Evolutionary conservation across 2,888 invertebrate species (phyloP), one percentile per base, ranked within the genome.

Genomic region (Drosophila sordidula): DNA sequence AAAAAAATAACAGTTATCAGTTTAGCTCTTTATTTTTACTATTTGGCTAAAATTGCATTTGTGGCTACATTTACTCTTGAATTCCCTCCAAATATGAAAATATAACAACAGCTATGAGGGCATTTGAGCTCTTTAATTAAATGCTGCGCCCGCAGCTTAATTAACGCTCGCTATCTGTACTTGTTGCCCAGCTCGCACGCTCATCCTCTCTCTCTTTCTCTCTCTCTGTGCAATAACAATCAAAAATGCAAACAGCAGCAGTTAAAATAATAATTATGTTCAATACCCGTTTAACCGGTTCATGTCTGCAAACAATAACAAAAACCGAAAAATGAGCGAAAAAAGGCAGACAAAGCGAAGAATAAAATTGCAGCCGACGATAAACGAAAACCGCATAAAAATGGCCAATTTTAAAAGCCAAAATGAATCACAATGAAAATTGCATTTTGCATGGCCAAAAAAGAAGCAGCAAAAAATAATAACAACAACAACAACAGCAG

Each of bases 351-450:
- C 41, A 55, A 9, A 44, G 16, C 12, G 45, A 39, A 68, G 36
- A 62, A 50, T 22, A 25, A 47, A 56, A 44, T 32, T 49, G 69
- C 57, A 64, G 62, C 44, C 55, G 46, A 9, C 18, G 11, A 44
- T 6, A 45, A 29, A 38, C 11, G 32, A 25, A 50, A 49, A 50
- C 49, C 39, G 34, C 38, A 64, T 45, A 63, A 74, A 74, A 58
- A 55, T 62, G 54, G 55, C 50, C 77, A 71, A 77, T 72, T 66
- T 66, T 66, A 47, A 58, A 44, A 67, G 66, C 57, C 62, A 52
- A 77, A 68, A 75, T 75, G 75, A 75, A 77, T 75, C 75, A 75
- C 68, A 77, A 77, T 68, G 36, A 67, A 67, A 77, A 77, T 63
- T 75, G 72, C 66, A 76, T 56, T 62, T 56, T 64, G 63, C 63